Evolutionary conservation across 2,888 invertebrate species (phyloP).

Genomic region (Boloria selene): DNA sequence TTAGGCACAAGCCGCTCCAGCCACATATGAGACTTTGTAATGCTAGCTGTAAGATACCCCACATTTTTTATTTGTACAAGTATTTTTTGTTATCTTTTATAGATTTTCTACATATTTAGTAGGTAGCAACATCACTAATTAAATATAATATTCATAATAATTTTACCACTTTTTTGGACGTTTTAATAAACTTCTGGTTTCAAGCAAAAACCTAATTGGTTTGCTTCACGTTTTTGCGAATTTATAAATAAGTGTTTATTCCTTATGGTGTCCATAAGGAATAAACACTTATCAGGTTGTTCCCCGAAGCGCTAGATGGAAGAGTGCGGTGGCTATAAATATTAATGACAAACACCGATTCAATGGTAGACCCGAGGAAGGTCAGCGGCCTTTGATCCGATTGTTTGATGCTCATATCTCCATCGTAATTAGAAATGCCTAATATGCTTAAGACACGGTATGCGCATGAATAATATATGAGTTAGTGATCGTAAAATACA

Average conservation of each 20-base stretch:
- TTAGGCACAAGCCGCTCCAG: slow-evolving; percentile 49
- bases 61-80: background rate
- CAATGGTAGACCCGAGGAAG: slow-evolving; percentile 66
- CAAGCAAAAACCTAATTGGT: background rate
- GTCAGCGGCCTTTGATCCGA: slow-evolving; percentile 74
- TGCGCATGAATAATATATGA: slow-evolving; percentile 43
- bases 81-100: too few species aligned
- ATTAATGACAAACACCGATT: slow-evolving; percentile 76
- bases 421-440: slow-evolving; percentile 70
- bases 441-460: slow-evolving; percentile 43
- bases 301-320: slow-evolving; percentile 67
- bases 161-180: too few species aligned
- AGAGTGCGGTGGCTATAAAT: slow-evolving; percentile 71
- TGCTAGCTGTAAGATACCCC: background rate
- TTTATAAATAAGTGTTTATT: slow-evolving; percentile 47
- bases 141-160: too few species aligned
- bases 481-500: slow-evolving; percentile 36
- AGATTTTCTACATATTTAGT: too few species aligned
- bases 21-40: slow-evolving; percentile 44
- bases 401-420: slow-evolving; percentile 68
- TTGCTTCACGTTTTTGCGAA: slow-evolving; percentile 15
- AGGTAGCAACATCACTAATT: too few species aligned
- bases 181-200: background rate
- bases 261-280: too few species aligned
- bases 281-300: slow-evolving; percentile 66